phyloP scores from a whole-genome alignment of 2,113 vertebrate species.

The Platichthys flesus region DNA sequence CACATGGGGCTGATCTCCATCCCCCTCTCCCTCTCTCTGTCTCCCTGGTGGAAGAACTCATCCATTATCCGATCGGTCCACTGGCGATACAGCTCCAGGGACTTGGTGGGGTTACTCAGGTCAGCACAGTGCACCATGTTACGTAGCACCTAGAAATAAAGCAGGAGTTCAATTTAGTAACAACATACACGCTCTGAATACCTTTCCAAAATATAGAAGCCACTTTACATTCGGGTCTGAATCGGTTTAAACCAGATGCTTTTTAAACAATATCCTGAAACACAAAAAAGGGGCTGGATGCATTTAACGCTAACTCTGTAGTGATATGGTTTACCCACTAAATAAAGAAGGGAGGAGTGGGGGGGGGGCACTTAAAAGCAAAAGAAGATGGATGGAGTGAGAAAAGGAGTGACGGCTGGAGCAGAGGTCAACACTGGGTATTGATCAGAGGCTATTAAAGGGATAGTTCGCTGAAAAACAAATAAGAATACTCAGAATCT shows the following conservation, averaged over 20 bases:
- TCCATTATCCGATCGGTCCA: constrained; percentile 99
- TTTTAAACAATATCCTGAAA: not conserved
- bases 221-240: not conserved
- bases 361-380: constrained; percentile 1
- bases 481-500: no score
- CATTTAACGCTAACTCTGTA: not conserved
- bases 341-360: constrained; percentile 2
- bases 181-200: not conserved
- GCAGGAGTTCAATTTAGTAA: not conserved
- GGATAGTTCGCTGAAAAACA: not conserved
- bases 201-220: not conserved
- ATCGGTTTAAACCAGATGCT: not conserved
- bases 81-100: constrained; percentile 95
- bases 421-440: constrained; percentile 40
- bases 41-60: constrained; percentile 99
- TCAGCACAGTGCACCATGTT: constrained; percentile 99
- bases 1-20: constrained; percentile 99
- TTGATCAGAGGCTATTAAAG: constrained; percentile 39
- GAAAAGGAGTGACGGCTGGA: constrained; percentile 30
- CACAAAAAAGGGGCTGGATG: no score
- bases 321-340: not conserved
- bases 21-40: constrained; percentile 93
- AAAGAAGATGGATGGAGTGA: constrained; percentile 38
- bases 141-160: constrained; percentile 88
- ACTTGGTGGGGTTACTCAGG: constrained; percentile 98